A percentile compares a stretch with the other conserved stretches of the same genome.
Conservation (phyloP, 2,113 vertebrate genomes). For the Sander vitreus region DNA sequence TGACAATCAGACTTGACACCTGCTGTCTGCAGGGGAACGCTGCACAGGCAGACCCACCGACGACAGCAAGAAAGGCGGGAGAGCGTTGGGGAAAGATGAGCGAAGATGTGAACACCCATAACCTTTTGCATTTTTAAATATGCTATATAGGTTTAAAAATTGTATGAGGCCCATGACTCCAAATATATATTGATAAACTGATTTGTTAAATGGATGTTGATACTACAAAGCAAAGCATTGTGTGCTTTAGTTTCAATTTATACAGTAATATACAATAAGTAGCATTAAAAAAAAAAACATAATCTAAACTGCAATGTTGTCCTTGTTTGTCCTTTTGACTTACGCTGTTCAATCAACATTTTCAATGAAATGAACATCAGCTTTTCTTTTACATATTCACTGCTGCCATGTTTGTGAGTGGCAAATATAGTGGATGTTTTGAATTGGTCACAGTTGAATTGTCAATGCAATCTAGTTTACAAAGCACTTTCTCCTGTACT, state of each 20-base stretch:
- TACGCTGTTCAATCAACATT: background rate
- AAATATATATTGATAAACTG: background rate
- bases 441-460: slow-evolving; percentile 52
- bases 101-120: background rate
- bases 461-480: slow-evolving; percentile 52
- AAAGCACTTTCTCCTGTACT: slow-evolving; percentile 53
- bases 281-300: background rate
- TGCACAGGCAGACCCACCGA: slow-evolving; percentile 6
- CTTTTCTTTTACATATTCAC: slow-evolving; percentile 16
- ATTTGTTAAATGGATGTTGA: background rate
- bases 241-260: background rate
- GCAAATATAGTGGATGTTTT: slow-evolving; percentile 32
- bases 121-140: background rate
- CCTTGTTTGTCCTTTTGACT: background rate
- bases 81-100: background rate
- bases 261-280: background rate
- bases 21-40: slow-evolving; percentile 41
- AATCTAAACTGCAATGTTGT: background rate
- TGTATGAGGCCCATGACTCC: background rate
- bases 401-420: slow-evolving; percentile 25
- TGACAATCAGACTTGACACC: slow-evolving; percentile 60
- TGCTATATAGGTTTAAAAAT: background rate
- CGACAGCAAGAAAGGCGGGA: background rate
- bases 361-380: background rate
- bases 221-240: background rate